Conservation (phyloP, 2,113 vertebrate genomes). For the Urocitellus parryii region DNA sequence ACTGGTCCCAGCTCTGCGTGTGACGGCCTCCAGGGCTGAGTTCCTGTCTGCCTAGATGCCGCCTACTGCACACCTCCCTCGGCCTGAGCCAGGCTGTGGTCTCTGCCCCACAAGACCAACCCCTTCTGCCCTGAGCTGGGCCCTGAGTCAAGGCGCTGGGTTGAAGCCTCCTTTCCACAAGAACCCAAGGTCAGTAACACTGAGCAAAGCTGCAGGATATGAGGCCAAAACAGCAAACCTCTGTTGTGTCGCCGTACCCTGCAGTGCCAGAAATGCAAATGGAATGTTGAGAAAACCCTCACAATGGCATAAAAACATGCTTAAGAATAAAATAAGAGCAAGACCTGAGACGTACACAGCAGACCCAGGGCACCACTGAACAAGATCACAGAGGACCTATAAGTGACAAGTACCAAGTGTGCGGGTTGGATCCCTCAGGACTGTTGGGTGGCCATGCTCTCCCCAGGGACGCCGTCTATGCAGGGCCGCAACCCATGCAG, state of each 20-base stretch:
- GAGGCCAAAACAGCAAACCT: no score
- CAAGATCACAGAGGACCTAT: neutral
- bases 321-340: neutral
- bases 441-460: no score
- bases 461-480: no score
- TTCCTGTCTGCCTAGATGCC: no score
- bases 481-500: no score
- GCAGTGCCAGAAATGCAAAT: neutral
- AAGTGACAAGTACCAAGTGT: neutral
- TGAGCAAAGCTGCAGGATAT: neutral
- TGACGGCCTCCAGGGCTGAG: no score
- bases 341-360: neutral
- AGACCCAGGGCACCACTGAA: neutral
- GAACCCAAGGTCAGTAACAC: neutral
- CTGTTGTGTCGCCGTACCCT: rapidly evolving
- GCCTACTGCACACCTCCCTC: neutral
- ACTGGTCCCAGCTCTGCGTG: neutral
- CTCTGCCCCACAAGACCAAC: neutral
- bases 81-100: neutral
- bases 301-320: neutral
- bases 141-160: no score
- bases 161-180: neutral
- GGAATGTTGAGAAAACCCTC: neutral
- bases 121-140: neutral
- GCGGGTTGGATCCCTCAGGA: neutral